Evolutionary conservation across 2,113 vertebrate genomes (phyloP).

Genomic region (Etheostoma cragini): DNA sequence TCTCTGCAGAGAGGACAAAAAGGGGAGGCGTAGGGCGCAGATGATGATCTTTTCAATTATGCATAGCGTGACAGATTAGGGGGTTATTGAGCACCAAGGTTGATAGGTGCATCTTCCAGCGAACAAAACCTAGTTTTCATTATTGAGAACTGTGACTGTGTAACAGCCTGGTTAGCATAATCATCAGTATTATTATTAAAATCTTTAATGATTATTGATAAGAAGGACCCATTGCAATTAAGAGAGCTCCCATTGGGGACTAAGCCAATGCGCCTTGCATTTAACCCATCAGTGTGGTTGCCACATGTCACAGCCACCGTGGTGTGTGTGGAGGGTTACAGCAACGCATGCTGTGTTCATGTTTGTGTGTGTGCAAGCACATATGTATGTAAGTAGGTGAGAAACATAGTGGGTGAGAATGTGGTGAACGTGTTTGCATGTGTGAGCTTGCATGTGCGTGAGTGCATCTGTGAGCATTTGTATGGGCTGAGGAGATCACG

Average conservation of each 20-base stretch:
- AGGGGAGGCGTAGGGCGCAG: constrained; percentile 9
- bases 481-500: constrained; percentile 5
- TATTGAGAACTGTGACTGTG: not conserved
- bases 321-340: not conserved
- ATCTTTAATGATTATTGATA: constrained; percentile 29
- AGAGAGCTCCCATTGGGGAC: constrained; percentile 7
- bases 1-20: constrained; percentile 46
- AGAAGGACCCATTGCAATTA: constrained; percentile 5
- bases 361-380: constrained; percentile 10
- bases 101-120: constrained; percentile 29
- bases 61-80: constrained; percentile 41
- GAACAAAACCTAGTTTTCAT: constrained; percentile 3
- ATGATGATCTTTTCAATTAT: constrained; percentile 69
- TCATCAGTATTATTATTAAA: constrained; percentile 4
- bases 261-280: not conserved
- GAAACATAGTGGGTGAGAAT: constrained; percentile 34
- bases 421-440: not conserved
- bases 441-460: constrained; percentile 1
- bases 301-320: not conserved
- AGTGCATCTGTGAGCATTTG: not conserved
- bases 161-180: not conserved
- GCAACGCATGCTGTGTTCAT: not conserved
- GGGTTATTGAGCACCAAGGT: constrained; percentile 33
- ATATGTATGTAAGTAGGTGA: constrained; percentile 3
- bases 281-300: not conserved